Evolutionary conservation across 2,888 invertebrate genomes (phyloP).

Genomic region (Cataglyphis altisquamis): DNA sequence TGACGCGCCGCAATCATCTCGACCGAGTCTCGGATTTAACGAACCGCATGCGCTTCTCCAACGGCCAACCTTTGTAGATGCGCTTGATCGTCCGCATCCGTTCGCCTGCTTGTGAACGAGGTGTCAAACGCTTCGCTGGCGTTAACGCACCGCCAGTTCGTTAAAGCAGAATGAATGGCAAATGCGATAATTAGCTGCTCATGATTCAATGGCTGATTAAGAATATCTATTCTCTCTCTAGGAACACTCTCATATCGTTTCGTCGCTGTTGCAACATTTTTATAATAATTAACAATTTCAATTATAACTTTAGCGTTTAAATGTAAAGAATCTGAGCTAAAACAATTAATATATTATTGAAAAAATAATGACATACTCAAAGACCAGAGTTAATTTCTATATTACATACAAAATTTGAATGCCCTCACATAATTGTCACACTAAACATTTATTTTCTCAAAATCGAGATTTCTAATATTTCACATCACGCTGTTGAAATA

Average conservation of each 20-base stretch:
- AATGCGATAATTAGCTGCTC: slow-evolving; percentile 21
- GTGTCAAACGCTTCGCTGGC: slow-evolving; percentile 51
- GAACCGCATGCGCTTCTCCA: slow-evolving; percentile 66
- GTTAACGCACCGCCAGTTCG: slow-evolving; percentile 52
- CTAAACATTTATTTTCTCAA: neutral
- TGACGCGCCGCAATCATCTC: slow-evolving; percentile 54
- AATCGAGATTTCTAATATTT: neutral
- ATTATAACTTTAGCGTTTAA: neutral
- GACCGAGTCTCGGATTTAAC: slow-evolving; percentile 73
- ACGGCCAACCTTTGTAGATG: slow-evolving; percentile 45
- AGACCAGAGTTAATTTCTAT: neutral
- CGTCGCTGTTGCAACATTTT: neutral
- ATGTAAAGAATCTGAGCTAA: neutral
- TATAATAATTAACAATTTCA: neutral
- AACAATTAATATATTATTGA: neutral
- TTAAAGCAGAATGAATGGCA: slow-evolving; percentile 38
- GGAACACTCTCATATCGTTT: neutral
- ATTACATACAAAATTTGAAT: neutral
- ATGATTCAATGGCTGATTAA: slow-evolving; percentile 47
- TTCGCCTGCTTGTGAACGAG: slow-evolving; percentile 42
- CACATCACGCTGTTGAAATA: neutral
- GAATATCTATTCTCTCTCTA: neutral
- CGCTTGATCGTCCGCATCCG: slow-evolving; percentile 34
- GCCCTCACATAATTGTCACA: neutral
- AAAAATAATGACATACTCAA: neutral